Conservation (phyloP, 2,888 invertebrate genomes). For the Drosophila anomalipes region DNA sequence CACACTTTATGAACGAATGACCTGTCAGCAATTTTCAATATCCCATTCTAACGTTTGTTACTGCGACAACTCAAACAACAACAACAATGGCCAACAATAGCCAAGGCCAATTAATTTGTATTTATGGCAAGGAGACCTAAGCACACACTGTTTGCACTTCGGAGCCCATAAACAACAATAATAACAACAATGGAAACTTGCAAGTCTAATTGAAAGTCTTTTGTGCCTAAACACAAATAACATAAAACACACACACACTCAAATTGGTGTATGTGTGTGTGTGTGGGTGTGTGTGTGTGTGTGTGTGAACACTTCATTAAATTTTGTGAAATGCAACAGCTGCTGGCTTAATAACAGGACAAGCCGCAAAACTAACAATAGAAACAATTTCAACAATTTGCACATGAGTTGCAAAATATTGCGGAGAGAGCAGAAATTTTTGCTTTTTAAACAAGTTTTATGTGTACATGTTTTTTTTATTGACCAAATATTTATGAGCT, state of each 20-base stretch:
- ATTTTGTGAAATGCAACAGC: slow-evolving; percentile 68
- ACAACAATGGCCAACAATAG: slow-evolving; percentile 41
- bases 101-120: slow-evolving; percentile 60
- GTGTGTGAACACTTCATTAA: slow-evolving; percentile 56
- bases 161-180: slow-evolving; percentile 8
- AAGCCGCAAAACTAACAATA: slow-evolving; percentile 49
- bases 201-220: slow-evolving; percentile 49
- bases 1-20: neutral
- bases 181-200: slow-evolving; percentile 24
- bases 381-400: slow-evolving; percentile 37
- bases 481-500: slow-evolving; percentile 36
- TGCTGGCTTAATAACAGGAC: slow-evolving; percentile 63
- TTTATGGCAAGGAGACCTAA: slow-evolving; percentile 45
- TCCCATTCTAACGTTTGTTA: neutral
- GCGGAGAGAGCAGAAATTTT: slow-evolving; percentile 12
- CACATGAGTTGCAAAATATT: slow-evolving; percentile 26
- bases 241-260: slow-evolving; percentile 36
- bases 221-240: slow-evolving; percentile 45
- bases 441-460: slow-evolving; percentile 22
- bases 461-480: neutral
- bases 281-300: slow-evolving; percentile 15
- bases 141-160: slow-evolving; percentile 38
- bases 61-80: slow-evolving; percentile 6
- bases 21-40: slow-evolving; percentile 1
- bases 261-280: neutral